Evolutionary conservation across 1,140 invertebrate genomes (phyloP).

Genomic region (Anadara kagoshimensis): DNA sequence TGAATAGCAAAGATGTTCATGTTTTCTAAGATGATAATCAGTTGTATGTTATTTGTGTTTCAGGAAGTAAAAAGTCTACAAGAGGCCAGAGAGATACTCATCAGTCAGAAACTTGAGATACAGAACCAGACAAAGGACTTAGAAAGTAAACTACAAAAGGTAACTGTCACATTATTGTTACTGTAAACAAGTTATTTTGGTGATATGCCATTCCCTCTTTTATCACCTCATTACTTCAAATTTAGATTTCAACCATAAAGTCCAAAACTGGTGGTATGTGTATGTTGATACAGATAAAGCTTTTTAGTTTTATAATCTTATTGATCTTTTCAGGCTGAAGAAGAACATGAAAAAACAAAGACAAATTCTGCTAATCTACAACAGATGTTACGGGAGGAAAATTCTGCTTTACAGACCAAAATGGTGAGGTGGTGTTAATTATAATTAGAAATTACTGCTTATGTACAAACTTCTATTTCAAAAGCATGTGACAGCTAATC

Average conservation of each 20-base stretch:
- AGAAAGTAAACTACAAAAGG: constrained; percentile 23
- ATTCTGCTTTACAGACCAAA: constrained; percentile 59
- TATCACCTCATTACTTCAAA: too few species aligned
- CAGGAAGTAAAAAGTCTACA: constrained; percentile 59
- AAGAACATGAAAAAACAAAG: constrained; percentile 48
- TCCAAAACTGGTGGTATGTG: too few species aligned
- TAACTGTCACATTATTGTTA: too few species aligned
- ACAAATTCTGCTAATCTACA: constrained; percentile 49
- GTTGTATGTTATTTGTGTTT: constrained; percentile 8
- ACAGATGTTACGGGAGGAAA: constrained; percentile 60
- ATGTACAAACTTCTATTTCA: not conserved
- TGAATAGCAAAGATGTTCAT: not conserved
- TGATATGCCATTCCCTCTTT: too few species aligned
- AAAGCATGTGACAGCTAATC: not conserved
- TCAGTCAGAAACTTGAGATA: constrained; percentile 68
- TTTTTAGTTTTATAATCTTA: too few species aligned
- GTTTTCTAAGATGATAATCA: not conserved
- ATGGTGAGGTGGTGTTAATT: constrained; percentile 53
- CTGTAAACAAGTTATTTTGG: too few species aligned
- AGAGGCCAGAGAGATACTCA: constrained; percentile 64
- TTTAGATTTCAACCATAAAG: too few species aligned
- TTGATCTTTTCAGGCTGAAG: constrained; percentile 39
- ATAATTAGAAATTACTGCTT: not conserved
- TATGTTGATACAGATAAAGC: too few species aligned
- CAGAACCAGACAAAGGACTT: constrained; percentile 52